phyloP scores from a whole-genome alignment of 2,797 vertebrate genomes.

The Gadopsis bispinosus region DNA sequence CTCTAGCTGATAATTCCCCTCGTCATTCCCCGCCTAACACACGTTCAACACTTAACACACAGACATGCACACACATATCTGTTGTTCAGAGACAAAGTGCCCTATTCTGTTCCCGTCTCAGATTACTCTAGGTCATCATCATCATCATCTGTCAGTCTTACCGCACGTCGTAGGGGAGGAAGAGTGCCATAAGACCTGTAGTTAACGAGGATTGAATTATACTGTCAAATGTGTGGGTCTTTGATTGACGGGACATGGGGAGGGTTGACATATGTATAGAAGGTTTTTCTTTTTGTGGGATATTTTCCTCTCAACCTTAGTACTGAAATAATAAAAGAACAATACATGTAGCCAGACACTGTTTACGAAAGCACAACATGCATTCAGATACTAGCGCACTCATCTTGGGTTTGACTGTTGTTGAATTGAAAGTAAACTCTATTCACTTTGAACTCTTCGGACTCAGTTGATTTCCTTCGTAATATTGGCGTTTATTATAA shows the following conservation, averaged over 20 bases:
- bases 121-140: background rate
- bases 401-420: no score
- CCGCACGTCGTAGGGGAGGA: background rate
- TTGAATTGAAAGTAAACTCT: no score
- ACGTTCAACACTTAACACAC: background rate
- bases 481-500: no score
- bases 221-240: background rate
- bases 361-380: no score
- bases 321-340: no score
- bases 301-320: no score
- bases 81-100: slow-evolving; percentile 12
- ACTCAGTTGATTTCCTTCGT: no score
- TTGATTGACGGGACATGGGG: background rate
- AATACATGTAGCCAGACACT: no score
- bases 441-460: no score
- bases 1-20: background rate
- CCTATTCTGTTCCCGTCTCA: background rate
- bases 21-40: background rate
- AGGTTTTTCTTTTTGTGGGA: no score
- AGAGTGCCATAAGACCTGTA: background rate
- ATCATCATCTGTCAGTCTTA: slow-evolving; percentile 2
- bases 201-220: background rate
- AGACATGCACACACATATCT: background rate
- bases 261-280: background rate
- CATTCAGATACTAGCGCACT: no score